Evolutionary conservation across 2,113 vertebrate species (phyloP).

Genomic region (Hydrolagus affinis): DNA sequence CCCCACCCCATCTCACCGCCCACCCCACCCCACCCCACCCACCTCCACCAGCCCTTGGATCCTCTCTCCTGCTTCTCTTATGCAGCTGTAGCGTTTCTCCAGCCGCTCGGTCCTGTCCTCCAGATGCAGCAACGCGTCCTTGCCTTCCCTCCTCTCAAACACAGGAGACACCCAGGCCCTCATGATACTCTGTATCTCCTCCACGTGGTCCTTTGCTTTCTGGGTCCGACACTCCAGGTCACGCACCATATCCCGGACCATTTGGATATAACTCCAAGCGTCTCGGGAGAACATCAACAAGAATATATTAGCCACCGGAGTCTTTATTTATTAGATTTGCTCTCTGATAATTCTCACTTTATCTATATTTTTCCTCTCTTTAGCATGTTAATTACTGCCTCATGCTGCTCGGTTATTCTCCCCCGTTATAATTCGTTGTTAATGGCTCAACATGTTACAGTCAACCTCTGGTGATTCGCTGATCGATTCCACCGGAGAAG

Average conservation of each 20-base stretch:
- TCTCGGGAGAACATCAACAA: constrained; percentile 48
- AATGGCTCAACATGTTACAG: background rate
- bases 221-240: constrained; percentile 72
- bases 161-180: constrained; percentile 66
- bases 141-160: constrained; percentile 72
- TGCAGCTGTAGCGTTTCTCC: constrained; percentile 57
- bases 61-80: constrained; percentile 64
- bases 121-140: constrained; percentile 64
- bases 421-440: background rate
- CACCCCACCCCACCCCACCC: constrained; percentile 3
- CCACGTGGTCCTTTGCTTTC: constrained; percentile 69
- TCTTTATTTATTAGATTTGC: background rate
- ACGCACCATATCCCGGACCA: constrained; percentile 51
- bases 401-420: background rate
- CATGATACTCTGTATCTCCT: constrained; percentile 69
- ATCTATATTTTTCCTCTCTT: background rate
- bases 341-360: background rate
- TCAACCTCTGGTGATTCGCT: constrained; percentile 7
- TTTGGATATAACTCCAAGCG: constrained; percentile 66
- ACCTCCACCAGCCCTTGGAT: constrained; percentile 78
- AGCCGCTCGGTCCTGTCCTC: constrained; percentile 64
- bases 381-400: constrained; percentile 6
- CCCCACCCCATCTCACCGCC: no score
- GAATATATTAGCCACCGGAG: background rate
- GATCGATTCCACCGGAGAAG: constrained; percentile 4